Percentiles rank a stretch among this genome's conserved stretches.
Conservation (phyloP, 2,797 vertebrate species). For the Chromis chromis region DNA sequence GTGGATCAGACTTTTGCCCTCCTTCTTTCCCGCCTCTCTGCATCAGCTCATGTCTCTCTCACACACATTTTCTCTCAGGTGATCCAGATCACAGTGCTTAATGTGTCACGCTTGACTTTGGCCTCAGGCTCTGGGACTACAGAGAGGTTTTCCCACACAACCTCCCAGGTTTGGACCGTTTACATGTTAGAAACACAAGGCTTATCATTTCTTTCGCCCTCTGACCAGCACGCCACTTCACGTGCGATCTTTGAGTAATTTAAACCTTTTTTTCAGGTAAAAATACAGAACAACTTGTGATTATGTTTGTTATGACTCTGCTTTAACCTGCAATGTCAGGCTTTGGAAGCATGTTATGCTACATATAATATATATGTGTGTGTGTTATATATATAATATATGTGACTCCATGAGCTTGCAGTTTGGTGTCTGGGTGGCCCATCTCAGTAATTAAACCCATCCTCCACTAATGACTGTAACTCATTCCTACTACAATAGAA, state of each 20-base stretch:
- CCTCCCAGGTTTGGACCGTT: slow-evolving; percentile 17
- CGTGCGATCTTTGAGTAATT: not conserved
- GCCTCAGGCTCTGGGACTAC: slow-evolving; percentile 26
- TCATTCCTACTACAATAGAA: slow-evolving; percentile 35
- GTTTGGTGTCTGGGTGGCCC: slow-evolving; percentile 46
- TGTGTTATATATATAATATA: not conserved
- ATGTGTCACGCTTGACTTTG: slow-evolving; percentile 52
- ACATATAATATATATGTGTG: not conserved
- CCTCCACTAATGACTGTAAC: slow-evolving; percentile 32
- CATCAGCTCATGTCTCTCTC: slow-evolving; percentile 25
- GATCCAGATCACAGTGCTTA: slow-evolving; percentile 58
- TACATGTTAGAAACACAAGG: slow-evolving; percentile 6
- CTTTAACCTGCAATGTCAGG: slow-evolving; percentile 8
- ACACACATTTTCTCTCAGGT: slow-evolving; percentile 52
- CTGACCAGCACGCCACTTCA: not conserved
- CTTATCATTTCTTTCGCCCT: not conserved
- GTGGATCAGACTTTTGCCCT: slow-evolving; percentile 32
- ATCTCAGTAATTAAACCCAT: slow-evolving; percentile 32
- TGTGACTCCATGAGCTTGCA: slow-evolving; percentile 7
- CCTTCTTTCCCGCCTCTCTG: slow-evolving; percentile 1
- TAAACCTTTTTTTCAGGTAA: not conserved
- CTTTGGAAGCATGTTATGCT: slow-evolving; percentile 13
- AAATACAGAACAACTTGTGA: not conserved
- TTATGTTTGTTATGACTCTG: not conserved
- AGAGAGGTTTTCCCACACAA: slow-evolving; percentile 36